phyloP scores from a whole-genome alignment of 1,140 invertebrate species.

The Drosophila melanogaster region Release_6_plus_ISO1_MT NT_033777.3:11020001-11020500 shows the following conservation, averaged over 20 bases:
- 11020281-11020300: constrained; percentile 22
- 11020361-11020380: constrained; percentile 72
- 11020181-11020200: constrained; percentile 29
- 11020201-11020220: constrained; percentile 61
- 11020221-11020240: constrained; percentile 81
- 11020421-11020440: constrained; percentile 1
- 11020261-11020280: constrained; percentile 21
- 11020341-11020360: constrained; percentile 78
- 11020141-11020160: constrained; percentile 66
- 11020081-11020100: constrained; percentile 5
- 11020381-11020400: constrained; percentile 34
- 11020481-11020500: constrained; percentile 43
- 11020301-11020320: constrained; percentile 12
- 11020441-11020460: constrained; percentile 6
- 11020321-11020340: constrained; percentile 27
- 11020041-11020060: constrained; percentile 5
- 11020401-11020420: constrained; percentile 22
- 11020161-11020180: constrained; percentile 49
- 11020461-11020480: constrained; percentile 54
- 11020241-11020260: constrained; percentile 78
- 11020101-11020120: constrained; percentile 54
- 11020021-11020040: background rate
- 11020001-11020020: too few relatives aligned
- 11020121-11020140: constrained; percentile 66
- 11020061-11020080: constrained; percentile 14